Percentiles rank a stretch among this genome's conserved stretches.
Conservation (phyloP, 2,888 invertebrate genomes). For the Gandaritis pyraliata region DNA sequence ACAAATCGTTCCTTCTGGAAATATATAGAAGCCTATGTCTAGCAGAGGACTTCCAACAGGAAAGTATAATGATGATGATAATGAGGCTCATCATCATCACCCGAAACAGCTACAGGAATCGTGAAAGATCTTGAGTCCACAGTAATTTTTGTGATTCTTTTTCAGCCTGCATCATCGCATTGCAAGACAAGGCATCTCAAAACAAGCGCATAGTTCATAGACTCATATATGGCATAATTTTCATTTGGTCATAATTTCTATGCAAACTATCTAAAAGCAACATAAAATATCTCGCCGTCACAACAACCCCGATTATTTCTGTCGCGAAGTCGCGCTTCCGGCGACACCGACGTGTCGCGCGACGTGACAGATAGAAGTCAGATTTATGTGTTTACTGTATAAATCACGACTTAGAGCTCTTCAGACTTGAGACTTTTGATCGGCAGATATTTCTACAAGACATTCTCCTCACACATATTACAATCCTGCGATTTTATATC, state of each 20-base stretch:
- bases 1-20: too few relatives aligned
- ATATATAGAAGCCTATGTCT: too few relatives aligned
- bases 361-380: slow-evolving; percentile 79
- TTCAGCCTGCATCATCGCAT: too few relatives aligned
- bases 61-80: too few relatives aligned
- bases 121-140: too few relatives aligned
- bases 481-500: neutral
- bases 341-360: slow-evolving; percentile 23
- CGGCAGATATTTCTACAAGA: neutral
- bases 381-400: slow-evolving; percentile 85
- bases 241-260: neutral
- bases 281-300: slow-evolving; percentile 27
- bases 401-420: slow-evolving; percentile 70
- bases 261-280: slow-evolving; percentile 1
- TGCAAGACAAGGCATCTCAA: too few relatives aligned
- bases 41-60: too few relatives aligned
- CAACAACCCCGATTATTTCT: slow-evolving; percentile 45
- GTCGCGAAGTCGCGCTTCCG: slow-evolving; percentile 45
- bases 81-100: too few relatives aligned
- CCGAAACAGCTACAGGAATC: too few relatives aligned
- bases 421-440: neutral
- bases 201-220: too few relatives aligned
- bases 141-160: too few relatives aligned
- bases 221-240: too few relatives aligned
- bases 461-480: neutral